Evolutionary conservation across 1,140 invertebrate species (phyloP), one percentile per base, ranked within the genome.

Genomic region (Atta colombica): DNA sequence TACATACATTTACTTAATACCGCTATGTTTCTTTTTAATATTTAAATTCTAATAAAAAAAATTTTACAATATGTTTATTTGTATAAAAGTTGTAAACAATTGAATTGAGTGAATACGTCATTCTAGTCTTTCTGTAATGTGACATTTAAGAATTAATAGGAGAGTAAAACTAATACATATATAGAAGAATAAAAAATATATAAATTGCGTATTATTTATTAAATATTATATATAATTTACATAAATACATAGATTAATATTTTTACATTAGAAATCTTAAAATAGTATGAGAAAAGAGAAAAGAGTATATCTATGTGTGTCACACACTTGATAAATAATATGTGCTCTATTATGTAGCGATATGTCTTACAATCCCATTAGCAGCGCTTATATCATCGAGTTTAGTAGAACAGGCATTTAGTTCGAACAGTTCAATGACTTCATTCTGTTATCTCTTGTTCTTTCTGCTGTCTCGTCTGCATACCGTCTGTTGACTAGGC

Each of bases 381-480:
- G 16, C 25, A 25, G 2, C 12, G n/a, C 21, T 69, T 71, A 71
- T 28, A 74, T 72, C 18, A 61, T 51, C 28, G 55, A 49, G 25
- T 74, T 45, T 49, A 69, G 35, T 25, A n/a, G 66, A 25, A 49
- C n/a, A 21, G 39, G 28, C 55, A 4, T 55, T 74, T 74, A 35
- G n/a, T 51, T 39, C 14, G 55, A 63, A 25, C n/a, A 39, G 80
- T 75, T 82, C n/a, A 80, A 53, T 66, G 49, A 69, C 63, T 80
- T 68, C 7, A 63, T 63, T 84, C 58, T 31, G 69, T 61, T 75
- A 82, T 74, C 80, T 69, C 18, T 18, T 74, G 60, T 75, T 12
- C 39, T 63, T 84, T 39, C 55, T 74, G 65, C 53, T 71, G 80
- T 58, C 51, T 69, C 74, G 74, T 49, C 21, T 58, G 16, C 51